phyloP scores from a whole-genome alignment of 2,888 invertebrate genomes.

The Aleiodes leptofemur region DNA sequence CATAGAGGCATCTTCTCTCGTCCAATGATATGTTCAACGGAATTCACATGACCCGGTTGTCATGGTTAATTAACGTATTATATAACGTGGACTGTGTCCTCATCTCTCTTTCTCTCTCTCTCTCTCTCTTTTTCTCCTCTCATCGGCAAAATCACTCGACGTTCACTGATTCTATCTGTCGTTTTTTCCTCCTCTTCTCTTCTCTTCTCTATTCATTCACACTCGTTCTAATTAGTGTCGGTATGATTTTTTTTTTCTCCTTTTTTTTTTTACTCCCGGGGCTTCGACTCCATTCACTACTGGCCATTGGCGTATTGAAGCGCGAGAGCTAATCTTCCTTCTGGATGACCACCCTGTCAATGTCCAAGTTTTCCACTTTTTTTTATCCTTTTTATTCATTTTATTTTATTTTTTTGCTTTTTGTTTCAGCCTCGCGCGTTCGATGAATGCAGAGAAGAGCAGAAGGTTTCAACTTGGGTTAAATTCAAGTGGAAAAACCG shows the following conservation, averaged over 20 bases:
- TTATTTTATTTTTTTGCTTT: too few relatives aligned
- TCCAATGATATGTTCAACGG: conserved; percentile 53
- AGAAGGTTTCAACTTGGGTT: too few relatives aligned
- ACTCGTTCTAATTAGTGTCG: conserved; percentile 63
- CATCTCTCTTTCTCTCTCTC: background rate
- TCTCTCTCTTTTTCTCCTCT: too few relatives aligned
- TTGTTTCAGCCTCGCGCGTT: too few relatives aligned
- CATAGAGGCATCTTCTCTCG: conserved; percentile 43
- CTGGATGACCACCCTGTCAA: conserved; percentile 32
- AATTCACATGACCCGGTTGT: conserved; percentile 55
- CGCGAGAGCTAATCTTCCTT: conserved; percentile 57
- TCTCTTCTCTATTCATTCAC: conserved; percentile 39
- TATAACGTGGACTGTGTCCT: background rate
- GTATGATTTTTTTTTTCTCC: conserved; percentile 53
- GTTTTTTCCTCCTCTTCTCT: background rate
- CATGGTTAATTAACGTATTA: conserved; percentile 52
- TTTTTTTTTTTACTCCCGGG: conserved; percentile 31
- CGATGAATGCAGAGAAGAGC: too few relatives aligned
- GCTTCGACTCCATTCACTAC: conserved; percentile 58
- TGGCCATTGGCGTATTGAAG: conserved; percentile 50
- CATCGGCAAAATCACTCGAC: background rate
- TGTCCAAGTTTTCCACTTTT: conserved; percentile 27
- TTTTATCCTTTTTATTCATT: conserved; percentile 7
- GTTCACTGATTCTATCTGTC: conserved; percentile 13
- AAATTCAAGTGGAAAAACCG: too few relatives aligned